Conservation (phyloP, 1,140 invertebrate species). For the Cydia pomonella region DNA sequence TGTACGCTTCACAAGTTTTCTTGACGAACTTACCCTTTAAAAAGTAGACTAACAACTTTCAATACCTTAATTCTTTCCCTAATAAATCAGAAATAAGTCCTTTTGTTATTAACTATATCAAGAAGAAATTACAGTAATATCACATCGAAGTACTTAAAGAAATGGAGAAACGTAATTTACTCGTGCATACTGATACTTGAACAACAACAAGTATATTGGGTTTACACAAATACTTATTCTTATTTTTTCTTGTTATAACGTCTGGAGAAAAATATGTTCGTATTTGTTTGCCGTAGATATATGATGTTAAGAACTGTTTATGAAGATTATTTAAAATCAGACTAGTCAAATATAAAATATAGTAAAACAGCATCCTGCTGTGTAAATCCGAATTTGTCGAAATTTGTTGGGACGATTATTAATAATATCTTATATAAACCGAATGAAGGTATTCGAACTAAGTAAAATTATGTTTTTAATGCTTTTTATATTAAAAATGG, state of each 20-base stretch:
- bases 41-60: too few species aligned
- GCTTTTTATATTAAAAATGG: too few species aligned
- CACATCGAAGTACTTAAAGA: background rate
- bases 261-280: background rate
- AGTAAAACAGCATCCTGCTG: too few species aligned
- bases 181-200: background rate
- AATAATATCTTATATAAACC: too few species aligned
- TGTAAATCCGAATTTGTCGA: too few species aligned
- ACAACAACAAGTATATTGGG: conserved; percentile 3
- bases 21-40: too few species aligned
- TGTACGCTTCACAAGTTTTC: too few species aligned
- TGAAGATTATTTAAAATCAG: background rate
- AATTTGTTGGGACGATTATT: too few species aligned
- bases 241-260: background rate
- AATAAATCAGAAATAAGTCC: background rate
- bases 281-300: background rate
- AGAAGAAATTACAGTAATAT: background rate
- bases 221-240: background rate
- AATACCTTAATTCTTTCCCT: too few species aligned
- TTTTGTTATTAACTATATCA: background rate
- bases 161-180: background rate
- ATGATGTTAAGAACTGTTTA: background rate
- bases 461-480: too few species aligned
- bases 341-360: too few species aligned
- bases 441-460: too few species aligned